A percentile compares a stretch with the other conserved stretches of the same genome.
phyloP scores from a whole-genome alignment of 2,113 vertebrate species.

The Rhagologus leucostigma region DNA sequence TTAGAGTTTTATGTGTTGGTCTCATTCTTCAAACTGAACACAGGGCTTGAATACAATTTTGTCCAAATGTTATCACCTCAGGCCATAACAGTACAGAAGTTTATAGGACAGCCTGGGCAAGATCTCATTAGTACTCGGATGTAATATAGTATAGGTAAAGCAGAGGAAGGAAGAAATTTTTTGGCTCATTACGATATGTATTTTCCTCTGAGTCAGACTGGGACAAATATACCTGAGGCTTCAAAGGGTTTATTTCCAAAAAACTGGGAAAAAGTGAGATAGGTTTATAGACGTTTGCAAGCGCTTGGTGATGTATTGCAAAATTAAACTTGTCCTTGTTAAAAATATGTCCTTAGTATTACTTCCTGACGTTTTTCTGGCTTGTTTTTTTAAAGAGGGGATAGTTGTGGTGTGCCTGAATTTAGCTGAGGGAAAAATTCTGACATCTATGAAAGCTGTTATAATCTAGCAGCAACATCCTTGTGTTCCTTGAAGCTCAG shows the following conservation, averaged over 20 bases:
- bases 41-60: neutral
- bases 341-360: neutral
- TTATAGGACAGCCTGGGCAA: neutral
- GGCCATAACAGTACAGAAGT: neutral
- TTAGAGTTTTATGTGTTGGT: neutral
- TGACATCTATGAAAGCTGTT: neutral
- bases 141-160: neutral
- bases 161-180: neutral
- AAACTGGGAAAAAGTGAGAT: neutral
- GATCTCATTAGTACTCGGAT: neutral
- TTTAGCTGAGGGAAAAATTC: neutral
- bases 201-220: neutral
- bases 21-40: neutral
- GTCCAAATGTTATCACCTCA: neutral
- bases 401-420: neutral
- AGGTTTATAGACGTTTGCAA: neutral
- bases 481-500: neutral
- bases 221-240: neutral
- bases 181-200: neutral
- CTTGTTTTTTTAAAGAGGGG: neutral
- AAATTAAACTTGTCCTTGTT: neutral
- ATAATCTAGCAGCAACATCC: neutral
- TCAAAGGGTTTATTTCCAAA: neutral
- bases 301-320: neutral
- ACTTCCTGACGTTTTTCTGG: neutral